Evolutionary conservation across 2,797 vertebrate genomes (phyloP).

Genomic region (Ctenochaetus hawaiiensis): DNA sequence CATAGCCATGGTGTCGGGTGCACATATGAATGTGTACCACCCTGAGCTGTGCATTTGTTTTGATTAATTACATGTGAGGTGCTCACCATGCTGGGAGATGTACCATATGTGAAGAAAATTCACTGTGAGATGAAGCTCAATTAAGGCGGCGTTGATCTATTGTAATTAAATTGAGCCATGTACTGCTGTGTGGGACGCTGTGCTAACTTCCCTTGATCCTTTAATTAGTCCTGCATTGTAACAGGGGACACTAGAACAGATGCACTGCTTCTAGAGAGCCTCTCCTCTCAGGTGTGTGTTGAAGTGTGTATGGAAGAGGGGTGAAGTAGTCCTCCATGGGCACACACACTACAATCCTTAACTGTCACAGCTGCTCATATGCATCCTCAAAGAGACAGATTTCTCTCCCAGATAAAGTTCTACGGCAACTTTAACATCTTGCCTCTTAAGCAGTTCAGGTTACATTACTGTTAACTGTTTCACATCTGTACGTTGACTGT

Average conservation of each 20-base stretch:
- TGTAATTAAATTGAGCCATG: constrained; percentile 70
- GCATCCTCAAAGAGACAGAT: constrained; percentile 19
- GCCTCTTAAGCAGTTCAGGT: constrained; percentile 21
- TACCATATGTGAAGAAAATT: constrained; percentile 46
- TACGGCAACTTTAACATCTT: constrained; percentile 21
- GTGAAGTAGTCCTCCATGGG: constrained; percentile 37
- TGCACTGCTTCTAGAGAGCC: constrained; percentile 50
- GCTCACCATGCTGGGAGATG: constrained; percentile 28
- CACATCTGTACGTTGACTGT: constrained; percentile 37
- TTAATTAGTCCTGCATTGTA: constrained; percentile 73
- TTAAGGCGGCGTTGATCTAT: constrained; percentile 70
- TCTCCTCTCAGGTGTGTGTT: constrained; percentile 50
- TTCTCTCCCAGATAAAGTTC: constrained; percentile 1
- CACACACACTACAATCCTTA: constrained; percentile 19
- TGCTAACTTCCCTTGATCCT: constrained; percentile 66
- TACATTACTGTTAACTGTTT: constrained; percentile 33
- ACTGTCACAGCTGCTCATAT: constrained; percentile 49
- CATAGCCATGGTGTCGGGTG: background rate
- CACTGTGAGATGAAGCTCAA: constrained; percentile 48
- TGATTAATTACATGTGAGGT: constrained; percentile 62
- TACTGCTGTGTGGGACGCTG: constrained; percentile 51
- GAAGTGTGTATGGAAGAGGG: constrained; percentile 22
- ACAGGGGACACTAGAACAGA: constrained; percentile 63
- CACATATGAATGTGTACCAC: constrained; percentile 39
- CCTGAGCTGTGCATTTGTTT: constrained; percentile 55